A percentile compares a stretch with the other conserved stretches of the same genome.
Conservation (phyloP, 2,888 invertebrate species). For the Pediacus dermestoides region DNA sequence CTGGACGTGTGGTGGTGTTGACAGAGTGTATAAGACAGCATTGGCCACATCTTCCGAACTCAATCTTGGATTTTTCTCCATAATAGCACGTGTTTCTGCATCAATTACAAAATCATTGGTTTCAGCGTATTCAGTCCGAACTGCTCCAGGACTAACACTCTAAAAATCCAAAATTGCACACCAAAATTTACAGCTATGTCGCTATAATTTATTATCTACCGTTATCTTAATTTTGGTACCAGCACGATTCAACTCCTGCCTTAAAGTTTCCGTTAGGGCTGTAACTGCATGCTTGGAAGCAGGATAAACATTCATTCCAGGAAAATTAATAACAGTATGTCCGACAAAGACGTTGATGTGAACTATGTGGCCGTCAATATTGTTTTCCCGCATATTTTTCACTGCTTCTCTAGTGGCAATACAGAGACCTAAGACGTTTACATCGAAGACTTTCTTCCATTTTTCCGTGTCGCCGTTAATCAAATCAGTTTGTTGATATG, state of each 20-base stretch:
- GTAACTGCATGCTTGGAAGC: constrained; percentile 11
- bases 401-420: constrained; percentile 32
- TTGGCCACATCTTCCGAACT: constrained; percentile 11
- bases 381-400: constrained; percentile 27
- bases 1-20: neutral
- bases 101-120: neutral
- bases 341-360: constrained; percentile 30
- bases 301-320: constrained; percentile 15
- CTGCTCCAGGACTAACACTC: constrained; percentile 17
- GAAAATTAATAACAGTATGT: constrained; percentile 22
- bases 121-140: constrained; percentile 9
- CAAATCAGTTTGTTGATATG: neutral
- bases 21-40: constrained; percentile 1
- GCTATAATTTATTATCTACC: neutral
- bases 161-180: constrained; percentile 11
- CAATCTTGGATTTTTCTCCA: neutral
- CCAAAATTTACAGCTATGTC: neutral
- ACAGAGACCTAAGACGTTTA: constrained; percentile 15
- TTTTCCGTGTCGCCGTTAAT: neutral
- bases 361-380: constrained; percentile 29
- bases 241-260: constrained; percentile 7
- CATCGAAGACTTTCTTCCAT: constrained; percentile 6
- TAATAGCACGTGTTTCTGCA: neutral
- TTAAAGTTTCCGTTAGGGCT: constrained; percentile 10
- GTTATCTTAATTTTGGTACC: constrained; percentile 11